A percentile compares a stretch with the other conserved stretches of the same genome.
phyloP scores from a whole-genome alignment of 2,113 vertebrate genomes.

The Felis chaus region DNA sequence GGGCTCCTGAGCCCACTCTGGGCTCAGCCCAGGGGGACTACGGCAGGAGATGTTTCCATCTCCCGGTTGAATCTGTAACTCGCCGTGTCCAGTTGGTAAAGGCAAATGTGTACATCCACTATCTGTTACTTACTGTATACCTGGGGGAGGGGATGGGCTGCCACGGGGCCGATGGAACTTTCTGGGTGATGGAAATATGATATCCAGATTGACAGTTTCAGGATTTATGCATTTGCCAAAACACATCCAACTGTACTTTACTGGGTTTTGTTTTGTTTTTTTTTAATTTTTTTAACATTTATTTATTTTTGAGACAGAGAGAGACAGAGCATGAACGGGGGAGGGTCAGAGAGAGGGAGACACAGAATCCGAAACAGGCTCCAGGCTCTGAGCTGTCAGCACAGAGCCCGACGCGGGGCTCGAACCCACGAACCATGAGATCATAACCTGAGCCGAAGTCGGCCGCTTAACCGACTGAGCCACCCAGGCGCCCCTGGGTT shows the following conservation, averaged over 20 bases:
- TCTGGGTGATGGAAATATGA: neutral
- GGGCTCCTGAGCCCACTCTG: neutral
- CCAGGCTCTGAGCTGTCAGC: too few species aligned
- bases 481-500: too few species aligned
- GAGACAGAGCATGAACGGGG: too few species aligned
- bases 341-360: too few species aligned
- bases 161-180: neutral
- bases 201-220: neutral
- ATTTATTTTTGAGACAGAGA: too few species aligned
- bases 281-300: too few species aligned
- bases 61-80: neutral
- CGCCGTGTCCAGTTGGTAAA: neutral
- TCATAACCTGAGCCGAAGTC: too few species aligned
- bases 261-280: too few species aligned
- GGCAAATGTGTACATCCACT: neutral
- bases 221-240: neutral
- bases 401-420: too few species aligned
- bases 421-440: rapidly evolving
- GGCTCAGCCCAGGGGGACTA: neutral
- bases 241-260: neutral
- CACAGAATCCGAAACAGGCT: too few species aligned
- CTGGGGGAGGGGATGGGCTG: neutral
- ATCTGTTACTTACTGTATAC: neutral
- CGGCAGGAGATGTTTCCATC: too few species aligned
- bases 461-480: too few species aligned